Evolutionary conservation across 1,140 invertebrate genomes (phyloP), one percentile per base, ranked within the genome.

Genomic region (Drosophila ohnishii): DNA sequence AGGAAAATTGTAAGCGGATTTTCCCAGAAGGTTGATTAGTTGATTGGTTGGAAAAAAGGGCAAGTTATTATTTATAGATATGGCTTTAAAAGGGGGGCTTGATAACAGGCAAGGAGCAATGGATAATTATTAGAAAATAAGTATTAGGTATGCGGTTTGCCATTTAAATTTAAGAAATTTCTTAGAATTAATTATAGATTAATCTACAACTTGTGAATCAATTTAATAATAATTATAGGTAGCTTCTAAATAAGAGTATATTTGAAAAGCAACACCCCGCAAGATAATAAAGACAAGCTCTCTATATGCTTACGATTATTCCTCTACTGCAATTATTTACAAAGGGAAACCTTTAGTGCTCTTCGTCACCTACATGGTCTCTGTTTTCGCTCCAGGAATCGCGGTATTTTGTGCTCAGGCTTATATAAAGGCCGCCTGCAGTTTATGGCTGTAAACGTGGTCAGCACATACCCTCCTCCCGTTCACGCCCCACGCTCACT

Each of bases 401-500:
- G 5, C 34, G 6, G 19, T n/a, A 37, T 55, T 53, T 37, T 10
- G 5, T 22, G 48, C 16, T 51, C 11, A 19, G 32, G 0, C 16
- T 34, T 34, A 53, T 22, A 53, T 37, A 53, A 35, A 37, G 51
- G 51, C 32, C 4, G 51, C 19, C 51, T 55, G 51, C 51, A 53
- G 50, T 53, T 53, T 53, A 53, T 53, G 50, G 50, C 50, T 53
- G 16, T 35, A 37, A 22, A 37, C 34, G 56, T 42, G 61, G 61
- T 62, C 37, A 34, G 28, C 37, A 59, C 35, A 42, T n/a, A 6
- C 16, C 47, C 13, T 7, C 30, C 6, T 13, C 5, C 16, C 11
- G 13, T 5, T 37, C 35, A 14, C 13, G 16, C 16, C 32, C 37
- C 16, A 19, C 19, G 39, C n/a, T 25, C 73, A 25, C 37, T 14